These are phyloP conservation scores for Thalassaphorura encarpata DNA, from an alignment of 1,140 invertebrate genomes.

Conservation along the genomic window DNA sequence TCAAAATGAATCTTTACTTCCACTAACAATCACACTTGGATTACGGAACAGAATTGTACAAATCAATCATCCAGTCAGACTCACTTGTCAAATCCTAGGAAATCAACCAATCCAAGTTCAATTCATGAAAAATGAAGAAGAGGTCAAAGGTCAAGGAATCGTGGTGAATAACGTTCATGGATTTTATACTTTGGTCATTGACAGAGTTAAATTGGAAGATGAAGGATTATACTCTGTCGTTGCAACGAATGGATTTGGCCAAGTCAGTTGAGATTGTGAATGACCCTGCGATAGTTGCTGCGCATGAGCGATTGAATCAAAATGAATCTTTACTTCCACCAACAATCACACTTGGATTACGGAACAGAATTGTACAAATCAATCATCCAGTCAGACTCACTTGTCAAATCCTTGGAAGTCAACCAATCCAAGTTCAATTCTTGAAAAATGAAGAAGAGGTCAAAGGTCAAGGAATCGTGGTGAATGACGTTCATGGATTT, in stretches of 20 bases:
- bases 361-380: constrained; percentile 67
- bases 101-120: constrained; percentile 35
- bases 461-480: constrained; percentile 42
- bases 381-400: constrained; percentile 75
- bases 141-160: constrained; percentile 45
- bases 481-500: constrained; percentile 52
- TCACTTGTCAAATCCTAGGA: constrained; percentile 31
- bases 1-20: too few relatives aligned
- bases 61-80: constrained; percentile 42
- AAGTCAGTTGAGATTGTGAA: too few relatives aligned
- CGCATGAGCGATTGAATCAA: too few relatives aligned
- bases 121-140: constrained; percentile 48
- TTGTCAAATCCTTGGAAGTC: constrained; percentile 70
- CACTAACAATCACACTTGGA: constrained; percentile 79
- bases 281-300: too few relatives aligned
- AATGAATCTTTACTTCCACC: too few relatives aligned
- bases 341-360: constrained; percentile 74
- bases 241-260: constrained; percentile 70
- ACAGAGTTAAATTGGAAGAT: constrained; percentile 61
- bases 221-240: constrained; percentile 68
- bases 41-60: constrained; percentile 70
- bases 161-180: constrained; percentile 45
- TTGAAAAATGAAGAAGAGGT: constrained; percentile 58
- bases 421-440: constrained; percentile 64
- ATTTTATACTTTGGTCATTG: constrained; percentile 77